These are phyloP conservation scores for Acronicta alni DNA, from an alignment of 2,888 invertebrate species.

Conservation along the genomic window DNA sequence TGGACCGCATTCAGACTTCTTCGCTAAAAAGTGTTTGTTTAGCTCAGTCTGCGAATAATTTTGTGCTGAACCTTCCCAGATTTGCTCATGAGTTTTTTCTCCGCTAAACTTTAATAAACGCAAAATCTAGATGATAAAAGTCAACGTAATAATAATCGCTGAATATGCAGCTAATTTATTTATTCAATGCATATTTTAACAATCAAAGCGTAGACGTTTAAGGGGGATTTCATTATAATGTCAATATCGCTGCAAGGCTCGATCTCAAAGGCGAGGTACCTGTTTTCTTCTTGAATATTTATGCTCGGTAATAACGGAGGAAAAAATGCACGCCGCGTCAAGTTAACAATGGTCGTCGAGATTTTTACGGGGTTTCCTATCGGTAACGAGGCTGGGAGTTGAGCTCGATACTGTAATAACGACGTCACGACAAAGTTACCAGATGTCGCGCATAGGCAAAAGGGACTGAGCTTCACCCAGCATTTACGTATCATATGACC, in stretches of 20 bases:
- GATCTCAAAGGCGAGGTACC: constrained; percentile 67
- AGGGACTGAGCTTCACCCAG: constrained; percentile 61
- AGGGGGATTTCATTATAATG: constrained; percentile 73
- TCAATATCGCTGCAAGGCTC: constrained; percentile 70
- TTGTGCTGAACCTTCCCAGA: constrained; percentile 50
- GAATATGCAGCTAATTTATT: constrained; percentile 61
- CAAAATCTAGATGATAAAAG: constrained; percentile 47
- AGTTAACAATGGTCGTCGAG: constrained; percentile 67
- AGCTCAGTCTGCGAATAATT: constrained; percentile 52
- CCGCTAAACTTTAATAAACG: constrained; percentile 50
- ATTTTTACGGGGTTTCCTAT: constrained; percentile 63
- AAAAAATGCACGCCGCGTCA: constrained; percentile 65
- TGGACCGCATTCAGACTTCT: constrained; percentile 49
- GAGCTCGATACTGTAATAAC: constrained; percentile 67
- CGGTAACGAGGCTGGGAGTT: constrained; percentile 50
- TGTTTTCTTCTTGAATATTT: constrained; percentile 78
- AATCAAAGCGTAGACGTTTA: constrained; percentile 72
- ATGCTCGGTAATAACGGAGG: constrained; percentile 71
- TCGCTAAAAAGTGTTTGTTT: constrained; percentile 52
- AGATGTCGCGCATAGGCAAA: constrained; percentile 58
- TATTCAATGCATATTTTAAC: constrained; percentile 73
- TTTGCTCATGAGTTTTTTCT: constrained; percentile 43
- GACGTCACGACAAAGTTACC: constrained; percentile 56
- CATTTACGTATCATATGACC: constrained; percentile 74
- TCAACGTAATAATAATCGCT: constrained; percentile 42